Evolutionary conservation across 1,140 invertebrate species (phyloP).

Genomic region (Drosophila hydei): DNA sequence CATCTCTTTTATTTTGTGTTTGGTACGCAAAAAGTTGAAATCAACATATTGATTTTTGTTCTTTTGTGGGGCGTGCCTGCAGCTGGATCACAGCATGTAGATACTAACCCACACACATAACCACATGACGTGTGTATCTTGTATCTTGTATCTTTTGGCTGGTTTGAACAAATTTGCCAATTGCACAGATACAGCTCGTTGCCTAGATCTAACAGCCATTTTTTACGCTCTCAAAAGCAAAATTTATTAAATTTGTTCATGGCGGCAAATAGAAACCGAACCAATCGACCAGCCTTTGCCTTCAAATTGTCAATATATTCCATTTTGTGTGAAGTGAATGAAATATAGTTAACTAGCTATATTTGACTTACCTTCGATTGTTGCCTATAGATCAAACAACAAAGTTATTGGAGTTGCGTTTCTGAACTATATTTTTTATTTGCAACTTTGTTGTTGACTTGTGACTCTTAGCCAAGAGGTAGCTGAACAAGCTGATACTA

Average conservation of each 20-base stretch:
- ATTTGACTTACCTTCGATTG: too few relatives aligned
- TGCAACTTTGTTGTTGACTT: too few relatives aligned
- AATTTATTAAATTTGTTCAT: conserved; percentile 17
- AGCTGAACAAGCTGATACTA: too few relatives aligned
- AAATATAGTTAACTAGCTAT: neutral
- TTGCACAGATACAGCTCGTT: conserved; percentile 43
- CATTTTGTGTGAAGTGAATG: neutral
- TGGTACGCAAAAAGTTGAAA: conserved; percentile 63
- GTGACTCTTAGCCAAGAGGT: too few relatives aligned
- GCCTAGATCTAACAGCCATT: conserved; percentile 65
- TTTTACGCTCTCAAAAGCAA: conserved; percentile 42
- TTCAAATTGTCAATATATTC: too few relatives aligned
- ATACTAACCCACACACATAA: conserved; percentile 9
- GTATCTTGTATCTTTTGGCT: conserved; percentile 50
- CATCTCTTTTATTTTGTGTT: conserved; percentile 33
- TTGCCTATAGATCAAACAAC: too few relatives aligned
- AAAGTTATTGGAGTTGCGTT: too few relatives aligned
- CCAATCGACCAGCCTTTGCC: neutral
- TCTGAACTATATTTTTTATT: too few relatives aligned
- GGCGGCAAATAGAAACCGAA: conserved; percentile 4
- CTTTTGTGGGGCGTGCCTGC: conserved; percentile 34
- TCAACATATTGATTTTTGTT: conserved; percentile 81
- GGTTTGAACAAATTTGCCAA: conserved; percentile 61
- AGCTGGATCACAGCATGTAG: conserved; percentile 38
- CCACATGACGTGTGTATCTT: conserved; percentile 76